Base-by-base conservation (phyloP, 2,113 vertebrate species). In the Parotia lawesii region DNA sequence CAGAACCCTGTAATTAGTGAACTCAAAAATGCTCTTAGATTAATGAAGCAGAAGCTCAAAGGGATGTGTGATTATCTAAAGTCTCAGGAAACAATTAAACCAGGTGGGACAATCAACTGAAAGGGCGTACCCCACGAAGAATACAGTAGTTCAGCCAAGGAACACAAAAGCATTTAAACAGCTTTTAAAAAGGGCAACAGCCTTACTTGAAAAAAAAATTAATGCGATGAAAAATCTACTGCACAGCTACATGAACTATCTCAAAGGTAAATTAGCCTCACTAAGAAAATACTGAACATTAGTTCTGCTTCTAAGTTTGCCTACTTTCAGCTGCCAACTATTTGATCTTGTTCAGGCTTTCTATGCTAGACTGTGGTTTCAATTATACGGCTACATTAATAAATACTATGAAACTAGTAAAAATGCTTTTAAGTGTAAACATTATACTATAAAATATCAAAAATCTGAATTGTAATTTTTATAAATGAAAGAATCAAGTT, bases 321-420 rank as follows among this genome's bases (percentile, higher is more conserved):
- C 40, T 75, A 13, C 40, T 75, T 94, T 82, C 61, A 76, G 44
- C 50, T 92, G 84, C 84, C 80, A 91, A 22, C 25, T 56, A 8
- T 92, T 87, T 93, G 90, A 89, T 89, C 76, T 90, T 75, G 22
- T 61, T 89, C 37, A 53, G 51, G 23, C 53, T 89, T 62, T 93
- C 35, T 89, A 74, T 95, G 40, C 22, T 80, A 67, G 51, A 47
- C 53, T 76, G 89, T 64, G 73, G 38, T 65, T 72, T 92, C 70
- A 82, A 10, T 74, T 78, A 75, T n/a, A 22, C 21, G 25, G 45
- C 35, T 65, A 38, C 23, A 33, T 51, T 29, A 91, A 40, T 48
- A 66, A 87, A 67, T 89, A 33, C 15, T 47, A 64, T 18, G 20
- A 81, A 89, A 75, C 31, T 8, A 85, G 18, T 38, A 78, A 69